Evolutionary conservation across 2,797 vertebrate genomes (phyloP).

Genomic region (Alosa sapidissima): DNA sequence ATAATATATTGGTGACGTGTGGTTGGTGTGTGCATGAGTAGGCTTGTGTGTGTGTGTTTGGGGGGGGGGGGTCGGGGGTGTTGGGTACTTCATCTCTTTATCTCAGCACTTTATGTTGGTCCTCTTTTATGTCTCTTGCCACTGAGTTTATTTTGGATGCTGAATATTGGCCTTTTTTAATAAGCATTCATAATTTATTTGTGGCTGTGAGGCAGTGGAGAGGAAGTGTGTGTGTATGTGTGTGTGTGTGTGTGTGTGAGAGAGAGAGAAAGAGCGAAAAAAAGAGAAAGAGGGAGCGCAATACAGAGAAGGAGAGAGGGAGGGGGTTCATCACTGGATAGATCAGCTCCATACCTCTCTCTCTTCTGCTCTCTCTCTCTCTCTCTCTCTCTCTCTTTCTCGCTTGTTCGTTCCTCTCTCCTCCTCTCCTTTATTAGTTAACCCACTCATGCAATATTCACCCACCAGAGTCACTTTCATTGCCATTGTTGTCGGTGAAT

Average conservation of each 20-base stretch:
- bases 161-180: conserved; percentile 81
- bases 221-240: conserved; percentile 26
- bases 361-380: not conserved
- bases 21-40: not conserved
- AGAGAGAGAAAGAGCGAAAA: not conserved
- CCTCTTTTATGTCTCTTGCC: conserved; percentile 63
- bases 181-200: conserved; percentile 79
- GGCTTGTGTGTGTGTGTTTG: not conserved
- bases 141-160: conserved; percentile 69
- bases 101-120: conserved; percentile 67
- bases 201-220: conserved; percentile 63
- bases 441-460: conserved; percentile 6
- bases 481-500: not conserved
- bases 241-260: not conserved
- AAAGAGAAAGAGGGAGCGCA: conserved; percentile 27
- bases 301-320: conserved; percentile 35
- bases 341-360: conserved; percentile 3
- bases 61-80: no score
- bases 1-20: no score
- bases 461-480: not conserved
- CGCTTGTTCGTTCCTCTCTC: not conserved
- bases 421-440: conserved; percentile 15
- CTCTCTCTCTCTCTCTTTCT: not conserved
- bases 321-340: conserved; percentile 29
- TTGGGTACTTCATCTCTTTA: conserved; percentile 41